phyloP scores from a whole-genome alignment of 2,888 invertebrate species.

The Drosophila formosana region DNA sequence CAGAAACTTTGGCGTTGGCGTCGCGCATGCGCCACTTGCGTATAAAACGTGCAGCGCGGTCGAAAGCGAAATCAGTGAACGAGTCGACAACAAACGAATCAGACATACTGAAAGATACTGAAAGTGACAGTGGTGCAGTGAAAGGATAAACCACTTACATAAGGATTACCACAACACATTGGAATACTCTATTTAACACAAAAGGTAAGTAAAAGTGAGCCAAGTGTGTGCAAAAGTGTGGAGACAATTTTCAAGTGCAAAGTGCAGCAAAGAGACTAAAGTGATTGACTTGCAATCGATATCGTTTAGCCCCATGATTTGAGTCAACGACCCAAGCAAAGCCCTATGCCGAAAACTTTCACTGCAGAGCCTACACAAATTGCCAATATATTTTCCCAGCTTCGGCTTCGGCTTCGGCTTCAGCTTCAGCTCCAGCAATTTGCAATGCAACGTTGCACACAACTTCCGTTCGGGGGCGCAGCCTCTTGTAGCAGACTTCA shows the following conservation, averaged over 20 bases:
- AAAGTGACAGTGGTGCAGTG: slow-evolving; percentile 49
- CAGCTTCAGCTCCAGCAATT: slow-evolving; percentile 47
- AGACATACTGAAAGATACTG: slow-evolving; percentile 34
- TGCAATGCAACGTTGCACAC: slow-evolving; percentile 79
- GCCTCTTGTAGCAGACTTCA: slow-evolving; percentile 17
- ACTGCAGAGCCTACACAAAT: slow-evolving; percentile 36
- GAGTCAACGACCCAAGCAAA: slow-evolving; percentile 42
- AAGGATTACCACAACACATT: slow-evolving; percentile 67
- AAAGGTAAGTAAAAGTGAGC: slow-evolving; percentile 68
- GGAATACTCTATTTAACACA: slow-evolving; percentile 58
- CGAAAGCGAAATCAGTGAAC: slow-evolving; percentile 81
- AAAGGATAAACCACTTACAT: slow-evolving; percentile 71
- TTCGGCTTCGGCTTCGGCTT: slow-evolving; percentile 1
- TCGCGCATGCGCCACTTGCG: slow-evolving; percentile 72
- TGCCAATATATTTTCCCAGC: slow-evolving; percentile 37
- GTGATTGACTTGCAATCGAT: slow-evolving; percentile 1
- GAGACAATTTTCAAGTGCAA: background rate
- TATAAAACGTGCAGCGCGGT: slow-evolving; percentile 78
- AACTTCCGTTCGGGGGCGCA: slow-evolving; percentile 61
- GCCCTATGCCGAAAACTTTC: background rate
- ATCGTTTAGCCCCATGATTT: slow-evolving; percentile 2
- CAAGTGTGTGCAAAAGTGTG: slow-evolving; percentile 7
- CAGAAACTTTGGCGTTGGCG: slow-evolving; percentile 30
- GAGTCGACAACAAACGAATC: slow-evolving; percentile 68
- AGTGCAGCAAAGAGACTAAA: too few relatives aligned